phyloP scores from a whole-genome alignment of 2,888 invertebrate species.

The Perizoma affinitatum region DNA sequence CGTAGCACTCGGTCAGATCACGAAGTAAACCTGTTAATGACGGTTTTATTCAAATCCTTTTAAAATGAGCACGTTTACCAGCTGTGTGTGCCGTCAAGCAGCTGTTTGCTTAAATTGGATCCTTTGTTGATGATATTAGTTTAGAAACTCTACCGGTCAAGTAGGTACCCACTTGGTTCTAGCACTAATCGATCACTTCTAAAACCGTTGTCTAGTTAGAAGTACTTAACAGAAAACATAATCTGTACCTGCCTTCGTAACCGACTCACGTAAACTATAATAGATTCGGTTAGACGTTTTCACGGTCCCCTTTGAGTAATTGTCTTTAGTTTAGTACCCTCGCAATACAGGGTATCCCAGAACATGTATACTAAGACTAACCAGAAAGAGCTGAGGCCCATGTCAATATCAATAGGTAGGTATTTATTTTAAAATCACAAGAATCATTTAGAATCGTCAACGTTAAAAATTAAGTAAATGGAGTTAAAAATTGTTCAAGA shows the following conservation, averaged over 20 bases:
- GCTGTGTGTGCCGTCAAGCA: constrained; percentile 27
- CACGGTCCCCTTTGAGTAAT: constrained; percentile 44
- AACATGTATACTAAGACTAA: no score
- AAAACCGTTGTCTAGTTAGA: constrained; percentile 17
- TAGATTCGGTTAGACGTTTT: constrained; percentile 40
- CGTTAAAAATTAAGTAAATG: no score
- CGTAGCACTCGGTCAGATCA: constrained; percentile 32
- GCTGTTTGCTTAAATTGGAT: constrained; percentile 27
- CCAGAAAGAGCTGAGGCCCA: no score
- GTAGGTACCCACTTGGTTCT: constrained; percentile 15
- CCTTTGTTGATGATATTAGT: constrained; percentile 31
- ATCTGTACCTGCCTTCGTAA: constrained; percentile 34
- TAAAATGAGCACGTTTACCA: constrained; percentile 35
- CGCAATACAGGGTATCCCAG: constrained; percentile 15
- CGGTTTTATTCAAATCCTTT: constrained; percentile 36
- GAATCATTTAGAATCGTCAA: no score
- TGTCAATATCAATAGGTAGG: no score
- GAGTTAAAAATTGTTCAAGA: no score
- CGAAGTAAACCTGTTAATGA: constrained; percentile 36
- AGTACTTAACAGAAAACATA: constrained; percentile 25
- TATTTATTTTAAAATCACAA: no score
- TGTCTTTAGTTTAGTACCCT: constrained; percentile 38
- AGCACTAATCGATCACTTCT: constrained; percentile 29
- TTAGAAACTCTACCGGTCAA: constrained; percentile 17
- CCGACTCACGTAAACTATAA: constrained; percentile 40